Conservation (phyloP, 1,140 invertebrate genomes). For the Temnothorax curvispinosus region DNA sequence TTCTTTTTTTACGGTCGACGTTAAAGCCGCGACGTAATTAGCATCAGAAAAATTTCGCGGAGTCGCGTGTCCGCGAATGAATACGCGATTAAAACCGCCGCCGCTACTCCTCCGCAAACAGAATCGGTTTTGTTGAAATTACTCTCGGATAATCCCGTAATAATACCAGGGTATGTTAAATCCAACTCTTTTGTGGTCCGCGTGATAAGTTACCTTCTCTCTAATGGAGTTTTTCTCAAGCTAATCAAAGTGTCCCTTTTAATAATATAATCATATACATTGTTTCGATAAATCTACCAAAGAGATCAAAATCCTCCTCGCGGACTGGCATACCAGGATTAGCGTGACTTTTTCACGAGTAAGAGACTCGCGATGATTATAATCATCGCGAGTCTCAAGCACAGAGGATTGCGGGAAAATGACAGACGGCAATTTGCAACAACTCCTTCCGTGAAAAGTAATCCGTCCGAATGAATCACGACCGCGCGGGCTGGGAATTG, state of each 20-base stretch:
- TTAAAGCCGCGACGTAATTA: constrained; percentile 41
- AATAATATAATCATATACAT: not conserved
- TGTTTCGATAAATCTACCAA: not conserved
- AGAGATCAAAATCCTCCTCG: not conserved
- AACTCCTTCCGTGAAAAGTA: constrained; percentile 53
- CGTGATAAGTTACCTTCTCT: not conserved
- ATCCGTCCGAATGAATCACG: constrained; percentile 24
- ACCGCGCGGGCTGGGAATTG: not conserved
- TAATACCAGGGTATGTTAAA: constrained; percentile 38
- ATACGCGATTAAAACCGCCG: constrained; percentile 43
- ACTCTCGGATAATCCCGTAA: constrained; percentile 43
- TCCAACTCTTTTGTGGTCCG: not conserved
- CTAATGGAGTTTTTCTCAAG: not conserved
- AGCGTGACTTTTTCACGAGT: not conserved
- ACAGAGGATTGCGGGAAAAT: constrained; percentile 5
- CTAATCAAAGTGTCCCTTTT: not conserved
- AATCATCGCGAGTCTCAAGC: too few species aligned
- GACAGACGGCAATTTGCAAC: not conserved
- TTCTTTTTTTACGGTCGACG: not conserved
- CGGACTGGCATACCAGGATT: not conserved
- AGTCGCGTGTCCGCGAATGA: constrained; percentile 37
- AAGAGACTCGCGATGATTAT: constrained; percentile 6
- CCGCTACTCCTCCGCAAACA: not conserved
- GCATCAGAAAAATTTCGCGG: constrained; percentile 42
- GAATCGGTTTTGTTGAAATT: constrained; percentile 55